phyloP scores from a whole-genome alignment of 2,888 invertebrate species.

The Ennomos erosarius region DNA sequence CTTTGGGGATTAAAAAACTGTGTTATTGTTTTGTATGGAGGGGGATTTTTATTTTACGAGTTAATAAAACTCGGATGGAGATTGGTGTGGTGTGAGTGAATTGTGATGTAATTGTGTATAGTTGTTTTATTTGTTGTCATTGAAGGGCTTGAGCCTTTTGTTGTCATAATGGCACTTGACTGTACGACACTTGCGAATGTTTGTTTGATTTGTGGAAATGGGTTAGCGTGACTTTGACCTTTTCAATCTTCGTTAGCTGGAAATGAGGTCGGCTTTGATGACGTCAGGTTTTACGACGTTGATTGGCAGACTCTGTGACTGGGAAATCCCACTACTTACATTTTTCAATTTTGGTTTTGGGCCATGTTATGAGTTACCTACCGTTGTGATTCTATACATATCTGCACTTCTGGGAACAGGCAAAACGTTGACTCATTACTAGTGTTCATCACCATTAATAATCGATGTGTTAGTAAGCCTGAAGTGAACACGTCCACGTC shows the following conservation, averaged over 20 bases:
- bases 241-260: constrained; percentile 18
- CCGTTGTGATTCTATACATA: too few species aligned
- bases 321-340: too few species aligned
- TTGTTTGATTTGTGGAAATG: constrained; percentile 10
- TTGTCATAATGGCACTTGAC: constrained; percentile 30
- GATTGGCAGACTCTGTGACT: too few species aligned
- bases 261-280: constrained; percentile 3
- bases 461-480: too few species aligned
- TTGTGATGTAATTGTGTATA: constrained; percentile 57
- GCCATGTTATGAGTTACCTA: too few species aligned
- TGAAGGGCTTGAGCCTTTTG: constrained; percentile 23
- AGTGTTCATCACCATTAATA: too few species aligned
- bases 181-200: constrained; percentile 18
- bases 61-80: constrained; percentile 76
- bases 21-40: constrained; percentile 76
- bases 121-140: constrained; percentile 40
- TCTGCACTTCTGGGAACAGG: too few species aligned
- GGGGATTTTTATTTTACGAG: constrained; percentile 75
- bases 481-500: too few species aligned
- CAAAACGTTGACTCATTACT: too few species aligned
- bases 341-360: too few species aligned
- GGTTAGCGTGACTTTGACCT: constrained; percentile 29
- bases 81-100: constrained; percentile 56
- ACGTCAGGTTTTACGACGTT: too few species aligned
- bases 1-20: constrained; percentile 76